These are phyloP conservation scores for Rotaria magnacalcarata DNA, from an alignment of 2,888 invertebrate genomes.

Conservation along the genomic window DNA sequence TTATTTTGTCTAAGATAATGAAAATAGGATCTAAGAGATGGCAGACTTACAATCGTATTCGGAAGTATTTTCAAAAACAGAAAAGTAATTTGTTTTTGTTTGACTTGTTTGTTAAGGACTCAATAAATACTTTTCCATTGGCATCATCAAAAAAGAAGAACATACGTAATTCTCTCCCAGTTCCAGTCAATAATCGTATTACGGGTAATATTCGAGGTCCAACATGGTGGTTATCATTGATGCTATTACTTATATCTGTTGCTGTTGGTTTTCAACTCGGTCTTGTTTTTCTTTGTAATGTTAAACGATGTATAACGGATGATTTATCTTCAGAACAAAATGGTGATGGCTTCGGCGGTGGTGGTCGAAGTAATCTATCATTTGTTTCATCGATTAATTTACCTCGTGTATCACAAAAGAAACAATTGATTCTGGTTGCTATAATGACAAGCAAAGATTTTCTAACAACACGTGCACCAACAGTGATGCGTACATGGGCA, in stretches of 20 bases:
- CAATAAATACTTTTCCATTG: not conserved
- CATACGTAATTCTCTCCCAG: not conserved
- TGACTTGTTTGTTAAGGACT: not conserved
- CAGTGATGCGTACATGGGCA: slow-evolving; percentile 91
- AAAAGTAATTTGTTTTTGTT: not conserved
- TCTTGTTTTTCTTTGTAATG: not conserved
- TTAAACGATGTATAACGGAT: not conserved
- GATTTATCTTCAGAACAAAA: too few relatives aligned
- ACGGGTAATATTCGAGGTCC: not conserved
- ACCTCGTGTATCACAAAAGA: slow-evolving; percentile 25
- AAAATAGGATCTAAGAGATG: too few relatives aligned
- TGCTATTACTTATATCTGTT: slow-evolving; percentile 1
- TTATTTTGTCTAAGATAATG: too few relatives aligned
- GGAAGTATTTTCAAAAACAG: not conserved
- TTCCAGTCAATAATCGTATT: not conserved
- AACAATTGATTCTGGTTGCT: slow-evolving; percentile 69
- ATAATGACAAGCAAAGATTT: slow-evolving; percentile 95
- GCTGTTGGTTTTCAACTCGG: slow-evolving; percentile 25
- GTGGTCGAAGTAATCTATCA: not conserved
- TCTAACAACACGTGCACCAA: slow-evolving; percentile 77
- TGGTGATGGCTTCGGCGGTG: not conserved
- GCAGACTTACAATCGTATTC: too few relatives aligned
- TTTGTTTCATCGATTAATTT: not conserved
- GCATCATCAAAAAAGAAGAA: not conserved
- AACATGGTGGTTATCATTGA: slow-evolving; percentile 28